Conservation (phyloP, 2,113 vertebrate species). For the Neofelis nebulosa region DNA sequence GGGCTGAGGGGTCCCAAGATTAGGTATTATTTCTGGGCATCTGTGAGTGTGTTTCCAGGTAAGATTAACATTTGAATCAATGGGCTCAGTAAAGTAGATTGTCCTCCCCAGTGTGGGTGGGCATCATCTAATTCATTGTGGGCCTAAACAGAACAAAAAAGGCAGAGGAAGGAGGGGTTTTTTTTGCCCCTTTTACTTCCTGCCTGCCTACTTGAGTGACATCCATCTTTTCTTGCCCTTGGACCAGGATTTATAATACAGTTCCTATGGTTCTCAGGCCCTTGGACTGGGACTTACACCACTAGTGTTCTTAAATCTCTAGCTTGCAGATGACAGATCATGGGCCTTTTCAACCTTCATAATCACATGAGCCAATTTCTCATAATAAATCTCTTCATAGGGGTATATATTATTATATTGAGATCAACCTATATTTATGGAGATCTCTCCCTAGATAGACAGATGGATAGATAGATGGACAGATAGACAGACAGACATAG, state of each 20-base stretch:
- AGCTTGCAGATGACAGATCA: background rate
- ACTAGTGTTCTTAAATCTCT: background rate
- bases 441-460: background rate
- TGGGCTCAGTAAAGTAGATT: too few species aligned
- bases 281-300: background rate
- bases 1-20: background rate
- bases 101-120: background rate
- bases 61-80: background rate
- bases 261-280: background rate
- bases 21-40: background rate
- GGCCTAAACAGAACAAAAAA: too few species aligned
- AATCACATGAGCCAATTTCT: background rate
- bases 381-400: background rate
- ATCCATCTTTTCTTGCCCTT: background rate
- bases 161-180: background rate
- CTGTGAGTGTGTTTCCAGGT: background rate
- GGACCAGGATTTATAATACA: background rate
- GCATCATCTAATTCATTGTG: background rate
- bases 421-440: background rate
- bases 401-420: background rate
- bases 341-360: background rate
- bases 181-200: background rate
- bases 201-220: background rate
- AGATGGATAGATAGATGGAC: background rate
- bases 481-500: background rate